A percentile compares a stretch with the other conserved stretches of the same genome.
These are phyloP conservation scores for Grammomys dolichurus DNA, from an alignment of 2,113 vertebrate genomes.

Conservation along the genomic window DNA sequence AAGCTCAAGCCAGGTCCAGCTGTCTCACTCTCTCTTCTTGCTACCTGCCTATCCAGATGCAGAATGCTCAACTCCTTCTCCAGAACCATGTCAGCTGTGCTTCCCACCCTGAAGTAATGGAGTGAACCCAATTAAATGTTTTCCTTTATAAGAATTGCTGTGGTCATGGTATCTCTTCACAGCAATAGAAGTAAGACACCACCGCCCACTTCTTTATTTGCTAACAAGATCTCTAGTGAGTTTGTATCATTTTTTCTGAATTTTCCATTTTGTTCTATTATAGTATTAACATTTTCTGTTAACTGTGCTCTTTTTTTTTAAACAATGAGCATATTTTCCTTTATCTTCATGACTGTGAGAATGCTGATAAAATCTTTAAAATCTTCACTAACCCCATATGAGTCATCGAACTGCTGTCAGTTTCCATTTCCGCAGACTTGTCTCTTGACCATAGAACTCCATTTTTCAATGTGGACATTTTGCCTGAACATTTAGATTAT, in stretches of 20 bases:
- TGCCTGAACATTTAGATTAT: background rate
- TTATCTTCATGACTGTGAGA: background rate
- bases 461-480: conserved; percentile 10
- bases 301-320: background rate
- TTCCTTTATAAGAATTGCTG: background rate
- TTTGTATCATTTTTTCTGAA: background rate
- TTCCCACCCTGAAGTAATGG: background rate
- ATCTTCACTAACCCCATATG: background rate
- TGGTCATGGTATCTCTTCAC: background rate
- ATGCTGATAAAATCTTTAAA: background rate
- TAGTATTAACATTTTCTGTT: conserved; percentile 2
- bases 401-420: background rate
- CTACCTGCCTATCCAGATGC: no score
- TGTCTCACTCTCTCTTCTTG: no score
- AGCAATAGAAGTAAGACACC: background rate
- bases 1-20: background rate
- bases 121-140: background rate
- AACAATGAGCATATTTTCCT: background rate
- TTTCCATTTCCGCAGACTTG: background rate
- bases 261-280: conserved; percentile 35
- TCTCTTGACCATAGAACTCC: background rate
- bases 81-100: background rate
- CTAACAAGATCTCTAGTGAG: background rate
- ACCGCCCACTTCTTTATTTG: background rate
- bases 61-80: no score